These are phyloP conservation scores for Dryoscopus gambensis DNA, from an alignment of 2,113 vertebrate species.

Conservation along the genomic window DNA sequence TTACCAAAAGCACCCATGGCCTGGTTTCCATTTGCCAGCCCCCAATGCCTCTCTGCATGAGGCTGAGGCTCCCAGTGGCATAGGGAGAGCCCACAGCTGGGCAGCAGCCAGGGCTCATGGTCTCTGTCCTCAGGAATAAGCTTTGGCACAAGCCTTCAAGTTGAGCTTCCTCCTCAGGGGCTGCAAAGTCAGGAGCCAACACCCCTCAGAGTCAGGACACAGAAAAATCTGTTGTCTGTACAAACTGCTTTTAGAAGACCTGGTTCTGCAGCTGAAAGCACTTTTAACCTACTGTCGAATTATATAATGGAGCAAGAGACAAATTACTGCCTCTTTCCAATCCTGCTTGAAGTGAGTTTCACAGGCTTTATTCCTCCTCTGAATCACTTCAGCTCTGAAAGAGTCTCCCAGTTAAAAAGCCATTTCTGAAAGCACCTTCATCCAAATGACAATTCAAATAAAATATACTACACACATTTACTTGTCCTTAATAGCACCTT, in stretches of 20 bases:
- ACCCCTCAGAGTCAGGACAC: not conserved
- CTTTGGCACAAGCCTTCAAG: not conserved
- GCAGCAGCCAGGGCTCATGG: not conserved
- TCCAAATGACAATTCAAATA: not conserved
- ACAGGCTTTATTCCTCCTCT: not conserved
- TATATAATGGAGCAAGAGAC: not conserved
- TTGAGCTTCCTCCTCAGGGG: not conserved
- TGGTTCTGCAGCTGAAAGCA: not conserved
- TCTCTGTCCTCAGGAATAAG: not conserved
- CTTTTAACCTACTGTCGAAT: not conserved
- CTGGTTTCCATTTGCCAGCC: not conserved
- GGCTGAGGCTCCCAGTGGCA: rapidly evolving
- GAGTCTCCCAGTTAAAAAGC: not conserved
- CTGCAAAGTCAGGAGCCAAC: not conserved
- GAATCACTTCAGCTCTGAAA: not conserved
- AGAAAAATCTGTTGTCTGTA: not conserved
- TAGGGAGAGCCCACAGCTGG: not conserved
- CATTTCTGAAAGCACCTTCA: not conserved
- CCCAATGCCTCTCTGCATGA: not conserved
- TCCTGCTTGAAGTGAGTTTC: not conserved
- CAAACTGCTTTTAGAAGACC: not conserved
- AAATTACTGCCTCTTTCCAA: not conserved
- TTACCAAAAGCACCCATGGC: not conserved
- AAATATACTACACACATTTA: not conserved
- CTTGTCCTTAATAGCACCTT: not conserved